phyloP scores from a whole-genome alignment of 2,797 vertebrate genomes.

The Agapornis canus region DNA sequence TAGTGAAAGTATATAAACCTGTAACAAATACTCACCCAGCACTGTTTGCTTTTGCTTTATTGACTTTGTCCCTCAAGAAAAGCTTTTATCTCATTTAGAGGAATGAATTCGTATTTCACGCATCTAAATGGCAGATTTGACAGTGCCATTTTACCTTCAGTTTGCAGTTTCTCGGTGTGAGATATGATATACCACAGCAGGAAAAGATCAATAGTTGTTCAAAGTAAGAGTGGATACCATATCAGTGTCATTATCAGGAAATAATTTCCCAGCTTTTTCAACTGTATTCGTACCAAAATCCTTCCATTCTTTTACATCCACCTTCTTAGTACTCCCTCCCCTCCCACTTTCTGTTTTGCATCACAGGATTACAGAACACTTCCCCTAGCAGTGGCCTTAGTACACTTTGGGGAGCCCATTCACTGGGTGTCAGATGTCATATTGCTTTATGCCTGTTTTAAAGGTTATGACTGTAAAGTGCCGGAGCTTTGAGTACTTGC shows the following conservation, averaged over 20 bases:
- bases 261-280: neutral
- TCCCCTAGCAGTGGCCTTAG: neutral
- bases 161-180: neutral
- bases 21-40: no score
- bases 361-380: neutral
- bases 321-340: neutral
- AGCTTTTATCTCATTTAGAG: no score
- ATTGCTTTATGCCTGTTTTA: neutral
- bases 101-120: no score
- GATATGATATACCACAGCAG: neutral
- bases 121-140: neutral
- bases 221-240: neutral
- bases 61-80: no score
- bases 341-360: neutral
- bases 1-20: no score
- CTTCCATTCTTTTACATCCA: neutral
- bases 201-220: neutral
- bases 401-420: neutral
- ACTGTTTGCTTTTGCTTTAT: no score
- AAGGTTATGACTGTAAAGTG: neutral
- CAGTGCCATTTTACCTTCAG: neutral
- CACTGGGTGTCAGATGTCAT: neutral
- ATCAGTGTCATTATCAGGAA: neutral
- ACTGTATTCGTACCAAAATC: neutral
- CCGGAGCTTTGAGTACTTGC: neutral